Conservation (phyloP, 1,140 invertebrate species). For the Tigriopus japonicus region DNA sequence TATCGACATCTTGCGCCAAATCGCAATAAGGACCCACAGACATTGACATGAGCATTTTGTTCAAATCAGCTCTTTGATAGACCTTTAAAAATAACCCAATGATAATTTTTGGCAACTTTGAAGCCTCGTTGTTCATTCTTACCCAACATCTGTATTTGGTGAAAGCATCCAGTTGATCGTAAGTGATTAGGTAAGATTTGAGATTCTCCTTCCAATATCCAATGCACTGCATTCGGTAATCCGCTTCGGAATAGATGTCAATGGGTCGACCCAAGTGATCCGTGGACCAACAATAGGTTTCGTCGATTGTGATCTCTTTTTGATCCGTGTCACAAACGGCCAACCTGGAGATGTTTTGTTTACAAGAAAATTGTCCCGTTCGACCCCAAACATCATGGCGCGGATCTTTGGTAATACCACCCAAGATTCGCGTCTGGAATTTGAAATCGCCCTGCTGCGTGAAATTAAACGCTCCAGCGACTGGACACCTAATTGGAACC, state of each 20-base stretch:
- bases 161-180: conserved; percentile 83
- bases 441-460: conserved; percentile 64
- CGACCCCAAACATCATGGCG: conserved; percentile 27
- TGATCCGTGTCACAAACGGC: conserved; percentile 31
- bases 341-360: conserved; percentile 32
- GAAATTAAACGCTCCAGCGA: conserved; percentile 89
- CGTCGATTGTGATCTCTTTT: conserved; percentile 34
- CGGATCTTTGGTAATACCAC: conserved; percentile 36
- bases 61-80: conserved; percentile 54
- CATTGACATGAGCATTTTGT: conserved; percentile 68
- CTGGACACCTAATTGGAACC: conserved; percentile 74
- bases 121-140: neutral
- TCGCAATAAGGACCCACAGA: conserved; percentile 77
- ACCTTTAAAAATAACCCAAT: neutral
- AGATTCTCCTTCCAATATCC: conserved; percentile 96
- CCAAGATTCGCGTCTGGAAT: conserved; percentile 38
- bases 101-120: neutral
- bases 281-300: conserved; percentile 35
- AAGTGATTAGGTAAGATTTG: conserved; percentile 89
- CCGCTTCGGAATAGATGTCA: conserved; percentile 56
- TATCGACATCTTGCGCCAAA: conserved; percentile 70
- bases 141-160: conserved; percentile 91
- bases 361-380: conserved; percentile 25
- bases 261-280: conserved; percentile 36
- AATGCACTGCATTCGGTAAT: conserved; percentile 85